These are phyloP conservation scores for Pseudopipra pipra DNA, from an alignment of 2,113 vertebrate genomes.

Conservation along the genomic window DNA sequence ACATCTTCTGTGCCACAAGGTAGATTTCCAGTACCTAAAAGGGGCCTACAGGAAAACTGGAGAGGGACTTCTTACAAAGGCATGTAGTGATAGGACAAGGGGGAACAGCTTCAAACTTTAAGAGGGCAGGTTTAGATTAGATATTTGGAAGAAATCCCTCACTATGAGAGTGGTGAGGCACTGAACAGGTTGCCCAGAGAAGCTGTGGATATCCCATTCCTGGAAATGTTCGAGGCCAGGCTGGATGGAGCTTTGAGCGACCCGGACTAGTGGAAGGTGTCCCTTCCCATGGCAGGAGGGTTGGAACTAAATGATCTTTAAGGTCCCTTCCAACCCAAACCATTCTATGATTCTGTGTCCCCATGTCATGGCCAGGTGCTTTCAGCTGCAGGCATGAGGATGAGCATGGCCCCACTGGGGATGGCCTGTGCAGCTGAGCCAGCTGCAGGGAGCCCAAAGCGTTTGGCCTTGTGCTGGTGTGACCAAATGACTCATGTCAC, in stretches of 20 bases:
- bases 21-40: neutral
- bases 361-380: neutral
- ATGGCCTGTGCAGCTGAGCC: neutral
- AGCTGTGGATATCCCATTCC: neutral
- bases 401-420: rapidly evolving
- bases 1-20: rapidly evolving
- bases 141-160: neutral
- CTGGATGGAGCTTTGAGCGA: neutral
- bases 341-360: neutral
- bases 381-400: neutral
- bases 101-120: neutral
- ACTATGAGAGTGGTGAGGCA: neutral
- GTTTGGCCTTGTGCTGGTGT: neutral
- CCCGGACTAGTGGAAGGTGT: neutral
- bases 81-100: neutral
- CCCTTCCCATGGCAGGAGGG: neutral
- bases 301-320: neutral
- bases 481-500: neutral
- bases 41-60: neutral
- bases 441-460: neutral
- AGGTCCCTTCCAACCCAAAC: neutral
- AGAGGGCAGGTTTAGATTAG: neutral
- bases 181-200: neutral
- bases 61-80: neutral
- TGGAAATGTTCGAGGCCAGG: neutral